phyloP scores from a whole-genome alignment of 2,797 vertebrate genomes.

The Trematomus bernacchii region DNA sequence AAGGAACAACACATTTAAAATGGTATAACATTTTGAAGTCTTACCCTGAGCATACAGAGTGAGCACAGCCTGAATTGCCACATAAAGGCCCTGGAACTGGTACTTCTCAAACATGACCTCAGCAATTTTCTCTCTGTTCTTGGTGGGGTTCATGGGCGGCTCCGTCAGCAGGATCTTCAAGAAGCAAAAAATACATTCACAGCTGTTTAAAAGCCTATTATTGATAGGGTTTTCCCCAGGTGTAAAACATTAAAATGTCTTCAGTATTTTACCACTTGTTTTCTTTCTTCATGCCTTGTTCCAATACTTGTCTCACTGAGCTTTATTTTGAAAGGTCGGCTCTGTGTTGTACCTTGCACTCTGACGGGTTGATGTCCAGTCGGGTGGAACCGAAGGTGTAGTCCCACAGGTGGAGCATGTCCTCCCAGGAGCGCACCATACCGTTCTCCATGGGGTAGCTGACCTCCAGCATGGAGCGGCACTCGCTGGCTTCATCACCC shows the following conservation, averaged over 20 bases:
- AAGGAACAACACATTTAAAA: neutral
- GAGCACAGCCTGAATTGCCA: conserved; percentile 89
- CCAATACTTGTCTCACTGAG: neutral
- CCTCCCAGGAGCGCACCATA: conserved; percentile 88
- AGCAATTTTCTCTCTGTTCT: conserved; percentile 88
- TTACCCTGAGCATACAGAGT: conserved; percentile 89
- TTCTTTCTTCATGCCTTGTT: neutral
- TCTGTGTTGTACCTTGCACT: conserved; percentile 80
- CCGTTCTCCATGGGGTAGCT: conserved; percentile 91
- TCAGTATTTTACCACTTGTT: neutral
- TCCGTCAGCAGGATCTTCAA: conserved; percentile 85
- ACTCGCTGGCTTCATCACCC: conserved; percentile 88
- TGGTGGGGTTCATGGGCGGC: conserved; percentile 88
- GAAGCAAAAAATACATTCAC: conserved; percentile 5
- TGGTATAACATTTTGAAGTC: neutral
- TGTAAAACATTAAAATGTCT: neutral
- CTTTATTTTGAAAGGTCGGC: conserved; percentile 11
- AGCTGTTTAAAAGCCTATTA: neutral
- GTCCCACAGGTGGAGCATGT: conserved; percentile 90
- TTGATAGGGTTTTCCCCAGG: neutral
- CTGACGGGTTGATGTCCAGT: conserved; percentile 79
- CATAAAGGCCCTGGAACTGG: conserved; percentile 86
- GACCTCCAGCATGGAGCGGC: conserved; percentile 88
- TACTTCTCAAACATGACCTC: conserved; percentile 90
- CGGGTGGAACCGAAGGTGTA: conserved; percentile 86